Conservation (phyloP, 37 sponge, comb jelly and placozoan genomes). For the Ianthella basta region DNA sequence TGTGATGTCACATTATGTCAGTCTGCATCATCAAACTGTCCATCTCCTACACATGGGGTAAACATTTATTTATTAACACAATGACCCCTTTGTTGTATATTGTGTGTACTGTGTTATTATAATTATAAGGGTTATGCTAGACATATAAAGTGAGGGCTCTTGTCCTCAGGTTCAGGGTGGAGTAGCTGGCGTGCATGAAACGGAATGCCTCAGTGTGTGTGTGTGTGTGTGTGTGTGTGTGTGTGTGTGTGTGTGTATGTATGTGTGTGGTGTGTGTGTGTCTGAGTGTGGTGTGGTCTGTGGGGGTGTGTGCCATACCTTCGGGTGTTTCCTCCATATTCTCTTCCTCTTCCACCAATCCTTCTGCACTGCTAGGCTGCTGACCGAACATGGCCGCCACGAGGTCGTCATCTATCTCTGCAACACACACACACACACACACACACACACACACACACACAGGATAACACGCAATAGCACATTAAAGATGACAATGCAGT, state of each 20-base stretch:
- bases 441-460: too few species aligned
- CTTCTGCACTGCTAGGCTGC: not conserved
- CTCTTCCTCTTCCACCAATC: constrained; percentile 2
- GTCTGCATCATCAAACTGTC: constrained; percentile 78
- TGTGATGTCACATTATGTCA: not conserved
- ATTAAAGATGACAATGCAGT: too few species aligned
- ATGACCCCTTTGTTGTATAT: not conserved
- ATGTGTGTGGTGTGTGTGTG: too few species aligned
- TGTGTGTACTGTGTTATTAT: not conserved
- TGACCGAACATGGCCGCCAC: not conserved
- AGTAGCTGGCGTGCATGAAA: too few species aligned
- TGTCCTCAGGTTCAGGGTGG: not conserved
- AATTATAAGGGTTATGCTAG: too few species aligned
- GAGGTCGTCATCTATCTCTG: not conserved
- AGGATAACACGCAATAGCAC: too few species aligned
- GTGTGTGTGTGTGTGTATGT: too few species aligned
- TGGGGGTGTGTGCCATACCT: too few species aligned
- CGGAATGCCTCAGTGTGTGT: too few species aligned
- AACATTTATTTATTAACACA: not conserved
- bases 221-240: too few species aligned
- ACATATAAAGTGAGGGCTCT: not conserved
- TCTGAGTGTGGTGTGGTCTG: too few species aligned
- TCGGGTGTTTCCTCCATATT: constrained; percentile 22
- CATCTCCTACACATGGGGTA: not conserved
- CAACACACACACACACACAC: not conserved